phyloP scores from a whole-genome alignment of 2,888 invertebrate species.

The Epinotia nisella region DNA sequence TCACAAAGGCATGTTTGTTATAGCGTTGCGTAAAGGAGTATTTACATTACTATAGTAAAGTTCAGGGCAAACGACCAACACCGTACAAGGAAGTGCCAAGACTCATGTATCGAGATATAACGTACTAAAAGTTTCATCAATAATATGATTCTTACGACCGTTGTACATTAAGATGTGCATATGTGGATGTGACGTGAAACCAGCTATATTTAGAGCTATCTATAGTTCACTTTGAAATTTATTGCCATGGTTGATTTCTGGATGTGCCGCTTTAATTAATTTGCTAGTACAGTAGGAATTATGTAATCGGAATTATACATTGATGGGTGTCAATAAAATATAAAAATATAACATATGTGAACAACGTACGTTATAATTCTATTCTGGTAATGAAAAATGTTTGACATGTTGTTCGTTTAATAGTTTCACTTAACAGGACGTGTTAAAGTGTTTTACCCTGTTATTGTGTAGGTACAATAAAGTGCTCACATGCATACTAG shows the following conservation, averaged over 20 bases:
- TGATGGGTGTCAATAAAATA: conserved; percentile 26
- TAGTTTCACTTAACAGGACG: no score
- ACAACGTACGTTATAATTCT: conserved; percentile 29
- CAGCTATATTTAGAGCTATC: conserved; percentile 21
- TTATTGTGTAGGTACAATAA: no score
- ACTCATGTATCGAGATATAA: conserved; percentile 41
- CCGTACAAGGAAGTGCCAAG: conserved; percentile 68
- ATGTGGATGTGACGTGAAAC: conserved; percentile 17
- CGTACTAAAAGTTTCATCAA: not conserved
- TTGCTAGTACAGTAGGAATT: conserved; percentile 27
- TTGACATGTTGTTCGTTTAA: no score
- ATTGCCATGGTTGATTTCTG: conserved; percentile 20
- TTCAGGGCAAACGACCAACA: conserved; percentile 75
- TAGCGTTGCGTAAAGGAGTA: conserved; percentile 7
- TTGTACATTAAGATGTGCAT: not conserved
- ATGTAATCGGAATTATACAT: conserved; percentile 25
- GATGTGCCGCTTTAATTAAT: conserved; percentile 19
- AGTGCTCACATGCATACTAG: no score
- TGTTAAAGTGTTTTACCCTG: no score
- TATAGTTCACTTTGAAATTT: conserved; percentile 38
- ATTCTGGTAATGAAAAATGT: no score
- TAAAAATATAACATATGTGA: conserved; percentile 20
- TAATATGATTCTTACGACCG: not conserved
- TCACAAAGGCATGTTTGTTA: not conserved
- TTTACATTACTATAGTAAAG: conserved; percentile 44